Percentiles rank a stretch among this genome's conserved stretches.
Conservation (phyloP, 2,113 vertebrate species). For the Porphyrio hochstetteri region DNA sequence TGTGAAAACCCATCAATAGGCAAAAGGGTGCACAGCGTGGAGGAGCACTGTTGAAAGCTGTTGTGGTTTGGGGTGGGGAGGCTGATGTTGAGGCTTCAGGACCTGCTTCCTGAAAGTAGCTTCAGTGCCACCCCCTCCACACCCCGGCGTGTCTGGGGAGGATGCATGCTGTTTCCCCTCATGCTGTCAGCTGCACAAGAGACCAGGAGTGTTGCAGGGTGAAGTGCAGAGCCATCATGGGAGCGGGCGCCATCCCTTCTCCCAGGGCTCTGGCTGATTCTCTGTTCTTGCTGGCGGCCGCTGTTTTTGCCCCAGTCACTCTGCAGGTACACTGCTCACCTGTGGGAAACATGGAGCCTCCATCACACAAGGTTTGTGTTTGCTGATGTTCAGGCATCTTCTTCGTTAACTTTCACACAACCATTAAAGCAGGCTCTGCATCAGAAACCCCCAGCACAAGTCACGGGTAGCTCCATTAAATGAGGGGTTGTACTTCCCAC, state of each 20-base stretch:
- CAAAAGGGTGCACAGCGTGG: fast-evolving
- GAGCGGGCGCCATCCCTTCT: not conserved
- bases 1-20: not conserved
- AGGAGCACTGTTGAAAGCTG: not conserved
- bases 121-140: not conserved
- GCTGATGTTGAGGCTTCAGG: not conserved
- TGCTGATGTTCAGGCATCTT: not conserved
- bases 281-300: not conserved
- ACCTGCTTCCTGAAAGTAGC: not conserved
- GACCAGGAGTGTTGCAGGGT: fast-evolving
- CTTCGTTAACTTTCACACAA: not conserved
- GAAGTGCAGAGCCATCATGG: not conserved
- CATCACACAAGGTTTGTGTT: not conserved
- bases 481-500: not conserved
- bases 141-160: not conserved
- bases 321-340: not conserved
- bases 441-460: not conserved
- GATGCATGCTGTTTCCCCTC: fast-evolving
- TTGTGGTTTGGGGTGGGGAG: not conserved
- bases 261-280: not conserved
- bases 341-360: not conserved
- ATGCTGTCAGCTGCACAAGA: not conserved
- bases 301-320: not conserved
- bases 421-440: not conserved
- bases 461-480: not conserved